Percentiles rank a stretch among this genome's conserved stretches.
Conservation (phyloP, 2,888 invertebrate genomes). For the Euzophera pinguis region DNA sequence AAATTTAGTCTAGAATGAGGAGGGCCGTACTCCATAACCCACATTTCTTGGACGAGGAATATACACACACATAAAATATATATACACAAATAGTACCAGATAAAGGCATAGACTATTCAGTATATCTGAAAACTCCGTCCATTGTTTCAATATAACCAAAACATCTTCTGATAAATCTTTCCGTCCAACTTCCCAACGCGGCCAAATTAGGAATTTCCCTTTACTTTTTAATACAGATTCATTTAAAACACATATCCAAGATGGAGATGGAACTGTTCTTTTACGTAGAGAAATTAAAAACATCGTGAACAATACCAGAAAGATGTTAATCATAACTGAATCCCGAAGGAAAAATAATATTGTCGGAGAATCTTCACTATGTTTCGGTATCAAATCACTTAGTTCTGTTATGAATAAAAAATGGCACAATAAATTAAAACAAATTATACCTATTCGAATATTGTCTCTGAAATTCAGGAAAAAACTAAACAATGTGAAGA, state of each 20-base stretch:
- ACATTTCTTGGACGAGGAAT: constrained; percentile 12
- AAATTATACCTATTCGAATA: constrained; percentile 21
- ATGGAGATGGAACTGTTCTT: neutral
- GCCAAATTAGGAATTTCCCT: neutral
- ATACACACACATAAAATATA: constrained; percentile 5
- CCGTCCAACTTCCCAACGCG: neutral
- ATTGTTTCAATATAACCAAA: neutral
- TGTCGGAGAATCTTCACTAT: constrained; percentile 21
- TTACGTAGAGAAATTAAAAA: constrained; percentile 5
- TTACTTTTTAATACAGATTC: neutral
- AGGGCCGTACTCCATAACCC: neutral
- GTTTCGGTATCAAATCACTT: constrained; percentile 20
- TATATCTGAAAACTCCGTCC: constrained; percentile 19
- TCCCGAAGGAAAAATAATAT: constrained; percentile 23
- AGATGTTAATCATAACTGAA: neutral
- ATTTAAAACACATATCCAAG: neutral
- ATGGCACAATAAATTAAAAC: constrained; percentile 26
- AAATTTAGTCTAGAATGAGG: no score
- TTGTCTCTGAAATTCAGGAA: constrained; percentile 19
- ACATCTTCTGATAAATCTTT: neutral
- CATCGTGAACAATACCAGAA: constrained; percentile 1
- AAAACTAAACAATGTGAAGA: constrained; percentile 21
- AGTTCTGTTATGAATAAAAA: constrained; percentile 23
- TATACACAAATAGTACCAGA: constrained; percentile 9
- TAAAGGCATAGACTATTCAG: constrained; percentile 15